Percentiles rank a stretch among this genome's conserved stretches.
phyloP scores from a whole-genome alignment of 2,113 vertebrate genomes.

The Macrotis lagotis region DNA sequence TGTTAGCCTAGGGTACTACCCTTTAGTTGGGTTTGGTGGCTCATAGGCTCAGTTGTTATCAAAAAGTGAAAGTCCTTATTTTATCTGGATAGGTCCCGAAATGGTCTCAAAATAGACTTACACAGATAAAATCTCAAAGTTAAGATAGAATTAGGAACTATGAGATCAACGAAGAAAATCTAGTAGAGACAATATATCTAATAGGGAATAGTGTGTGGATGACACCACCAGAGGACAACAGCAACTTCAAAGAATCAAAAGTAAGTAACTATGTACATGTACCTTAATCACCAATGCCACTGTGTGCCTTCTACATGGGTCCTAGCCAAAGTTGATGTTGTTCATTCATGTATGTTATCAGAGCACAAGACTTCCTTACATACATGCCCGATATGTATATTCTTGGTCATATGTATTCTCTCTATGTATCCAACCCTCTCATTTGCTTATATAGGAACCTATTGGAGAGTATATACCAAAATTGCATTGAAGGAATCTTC shows the following conservation, averaged over 20 bases:
- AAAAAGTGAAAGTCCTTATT: background rate
- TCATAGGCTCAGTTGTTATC: background rate
- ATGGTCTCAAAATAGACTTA: background rate
- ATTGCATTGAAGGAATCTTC: background rate
- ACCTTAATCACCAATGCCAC: background rate
- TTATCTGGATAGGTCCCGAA: background rate
- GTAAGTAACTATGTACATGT: background rate
- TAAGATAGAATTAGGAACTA: background rate
- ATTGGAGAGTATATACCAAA: background rate
- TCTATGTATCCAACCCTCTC: background rate
- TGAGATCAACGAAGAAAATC: background rate
- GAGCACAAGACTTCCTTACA: background rate
- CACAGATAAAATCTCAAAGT: background rate
- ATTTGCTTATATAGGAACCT: background rate
- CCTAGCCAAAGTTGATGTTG: background rate
- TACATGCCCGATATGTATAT: background rate
- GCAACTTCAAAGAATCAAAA: background rate
- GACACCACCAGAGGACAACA: background rate
- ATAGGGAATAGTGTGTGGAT: background rate
- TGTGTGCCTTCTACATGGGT: background rate
- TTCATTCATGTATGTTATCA: background rate
- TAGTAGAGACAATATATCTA: background rate
- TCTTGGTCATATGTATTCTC: background rate
- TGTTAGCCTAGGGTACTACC: background rate
- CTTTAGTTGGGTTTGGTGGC: background rate